A percentile compares a stretch with the other conserved stretches of the same genome.
These are phyloP conservation scores for Cairina moschata DNA, from an alignment of 2,113 vertebrate genomes.

Conservation along the genomic window DNA sequence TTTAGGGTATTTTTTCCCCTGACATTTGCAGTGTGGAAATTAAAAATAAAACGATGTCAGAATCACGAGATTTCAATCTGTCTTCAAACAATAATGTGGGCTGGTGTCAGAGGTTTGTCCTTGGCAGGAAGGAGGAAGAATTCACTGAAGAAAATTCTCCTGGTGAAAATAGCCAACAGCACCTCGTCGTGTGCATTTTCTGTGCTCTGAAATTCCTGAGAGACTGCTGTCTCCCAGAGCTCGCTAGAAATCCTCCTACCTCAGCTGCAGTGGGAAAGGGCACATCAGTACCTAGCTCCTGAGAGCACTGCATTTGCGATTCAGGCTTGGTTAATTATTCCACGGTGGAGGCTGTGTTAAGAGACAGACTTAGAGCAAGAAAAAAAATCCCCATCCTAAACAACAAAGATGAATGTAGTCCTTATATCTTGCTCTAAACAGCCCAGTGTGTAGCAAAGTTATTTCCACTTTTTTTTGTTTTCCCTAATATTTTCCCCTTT, in stretches of 20 bases:
- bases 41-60: conserved; percentile 71
- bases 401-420: not conserved
- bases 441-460: not conserved
- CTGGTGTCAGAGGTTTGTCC: conserved; percentile 69
- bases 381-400: not conserved
- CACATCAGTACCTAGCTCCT: not conserved
- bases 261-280: not conserved
- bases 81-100: conserved; percentile 65
- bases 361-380: not conserved
- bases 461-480: rapidly evolving
- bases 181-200: not conserved
- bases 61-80: conserved; percentile 62
- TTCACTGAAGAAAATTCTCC: conserved; percentile 12
- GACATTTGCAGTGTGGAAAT: conserved; percentile 70
- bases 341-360: not conserved
- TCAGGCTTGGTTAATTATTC: conserved; percentile 25
- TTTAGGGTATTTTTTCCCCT: conserved; percentile 74
- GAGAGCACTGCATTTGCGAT: not conserved
- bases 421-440: not conserved
- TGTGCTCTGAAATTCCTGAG: not conserved
- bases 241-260: not conserved
- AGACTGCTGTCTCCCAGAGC: conserved; percentile 5
- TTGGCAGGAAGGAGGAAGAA: conserved; percentile 33
- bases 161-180: not conserved
- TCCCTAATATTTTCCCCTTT: not conserved